Base-by-base conservation (phyloP, 1,140 invertebrate species). In the Lordiphosa clarofinis region DNA sequence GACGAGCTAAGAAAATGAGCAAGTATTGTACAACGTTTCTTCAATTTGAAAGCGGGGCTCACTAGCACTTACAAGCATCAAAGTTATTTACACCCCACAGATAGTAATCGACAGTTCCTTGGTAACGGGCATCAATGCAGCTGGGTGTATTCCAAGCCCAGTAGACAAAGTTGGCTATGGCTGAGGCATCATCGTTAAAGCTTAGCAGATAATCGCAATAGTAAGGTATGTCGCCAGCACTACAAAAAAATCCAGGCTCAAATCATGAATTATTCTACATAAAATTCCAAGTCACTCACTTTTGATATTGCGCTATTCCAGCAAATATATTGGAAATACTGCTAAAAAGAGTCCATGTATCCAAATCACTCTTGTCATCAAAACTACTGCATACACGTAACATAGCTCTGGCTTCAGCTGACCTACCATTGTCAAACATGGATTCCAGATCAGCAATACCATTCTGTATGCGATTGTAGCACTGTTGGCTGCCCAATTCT, bases 371-470 rank as follows among this genome's bases (percentile, higher is more conserved):
- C 5, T 73, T 37, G 31, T 84, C 62, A 73, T 88, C 79, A 12
- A 89, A 88, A 40, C 36, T 60, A 54, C 60, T 57, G 63, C 86
- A 88, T 65, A 91, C 60, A 75, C 90, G 70, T 86, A 91, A 44
- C 76, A 81, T 59, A 35, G 50, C 73, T 65, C 88, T 56, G 64
- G 74, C 52, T 57, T 87, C 61, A 15, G 75, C 54, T 0, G 67
- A 33, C 0, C 89, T 88, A 4, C 58, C 61, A 11, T 67, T 43
- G 0, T 48, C n/a, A 81, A 90, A 61, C 81, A 90, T 56, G 71
- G 89, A 35, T 81, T 89, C 60, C 86, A 90, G 38, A 73, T 90
- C 55, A 42, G 90, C 82, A 70, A 94, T 89, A 43, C 93, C 90
- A 78, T 90, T 87, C 63, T 89, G 62, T 43, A 92, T 91, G 9